Base-by-base conservation (phyloP, 2,797 vertebrate species). In the Leptoclinus maculatus region DNA sequence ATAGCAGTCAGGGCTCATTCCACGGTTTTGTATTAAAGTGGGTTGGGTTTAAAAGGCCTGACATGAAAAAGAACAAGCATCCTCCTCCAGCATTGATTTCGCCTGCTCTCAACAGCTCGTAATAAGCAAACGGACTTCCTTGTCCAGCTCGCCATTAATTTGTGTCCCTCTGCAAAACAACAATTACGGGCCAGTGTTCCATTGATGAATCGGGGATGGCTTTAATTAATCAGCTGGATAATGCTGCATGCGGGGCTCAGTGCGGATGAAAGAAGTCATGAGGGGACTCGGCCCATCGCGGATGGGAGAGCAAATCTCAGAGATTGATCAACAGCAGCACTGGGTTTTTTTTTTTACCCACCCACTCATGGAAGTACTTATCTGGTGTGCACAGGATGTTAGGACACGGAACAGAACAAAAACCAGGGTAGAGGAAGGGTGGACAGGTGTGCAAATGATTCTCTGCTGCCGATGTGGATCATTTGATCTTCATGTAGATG, bases 161-260 rank as follows among this genome's bases (percentile, higher is more conserved):
- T 66, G 59, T 62, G 36, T 71, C 66, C 57, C 75, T 56, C 67
- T 0, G 23, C 71, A 87, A 73, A 89, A 86, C 82, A 89, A 79
- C 79, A 91, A 92, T 88, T 85, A 87, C 77, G 71, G 60, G 59
- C 80, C 78, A 27, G 65, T 60, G 92, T 80, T 91, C 83, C 76
- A 68, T 70, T 92, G 88, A 86, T 88, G 72, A 86, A 82, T 85
- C 21, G 41, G 1, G 82, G 70, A 74, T 32, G 58, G 68, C 36
- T 91, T 88, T 88, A 86, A 92, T 87, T 90, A 90, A 91, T 88
- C 87, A 79, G 76, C 65, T 16, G 74, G 83, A 85, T 89, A 76
- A 90, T 74, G 76, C 74, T 2, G 65, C 68, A 36, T 69, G 72
- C 58, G 56, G 73, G 1, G 1, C 83, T 74, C 51, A 32, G 63